These are phyloP conservation scores for Desmodus rotundus DNA, from an alignment of 2,113 vertebrate genomes.

Conservation along the genomic window DNA sequence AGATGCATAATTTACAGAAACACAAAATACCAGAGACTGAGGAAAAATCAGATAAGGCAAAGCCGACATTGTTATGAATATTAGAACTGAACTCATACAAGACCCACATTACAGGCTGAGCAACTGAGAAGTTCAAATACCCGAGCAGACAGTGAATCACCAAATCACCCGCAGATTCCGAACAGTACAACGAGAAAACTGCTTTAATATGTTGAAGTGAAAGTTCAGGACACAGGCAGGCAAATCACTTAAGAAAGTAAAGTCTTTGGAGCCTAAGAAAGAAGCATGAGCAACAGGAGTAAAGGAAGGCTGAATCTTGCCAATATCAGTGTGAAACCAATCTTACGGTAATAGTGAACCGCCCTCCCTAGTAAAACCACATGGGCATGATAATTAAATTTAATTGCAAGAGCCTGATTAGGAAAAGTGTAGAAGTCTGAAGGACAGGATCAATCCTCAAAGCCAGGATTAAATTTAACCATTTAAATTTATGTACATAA, in stretches of 20 bases:
- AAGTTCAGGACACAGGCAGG: background rate
- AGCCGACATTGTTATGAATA: background rate
- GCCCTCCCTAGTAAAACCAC: background rate
- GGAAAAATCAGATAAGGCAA: background rate
- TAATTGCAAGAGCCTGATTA: background rate
- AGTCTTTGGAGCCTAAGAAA: background rate
- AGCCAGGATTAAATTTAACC: background rate
- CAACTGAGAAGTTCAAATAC: background rate
- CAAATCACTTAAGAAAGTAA: background rate
- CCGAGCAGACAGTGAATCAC: background rate
- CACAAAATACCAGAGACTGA: background rate
- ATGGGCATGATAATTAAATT: background rate
- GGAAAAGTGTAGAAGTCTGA: background rate
- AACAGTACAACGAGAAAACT: background rate
- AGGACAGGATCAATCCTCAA: background rate
- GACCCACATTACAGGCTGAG: background rate
- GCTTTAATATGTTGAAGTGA: background rate
- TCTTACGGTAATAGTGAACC: background rate
- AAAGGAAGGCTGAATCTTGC: background rate
- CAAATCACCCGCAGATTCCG: background rate
- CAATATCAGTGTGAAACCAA: background rate
- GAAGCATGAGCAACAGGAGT: background rate
- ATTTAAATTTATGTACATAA: background rate
- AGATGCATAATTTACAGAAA: background rate
- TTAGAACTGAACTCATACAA: background rate